These are phyloP conservation scores for Odontophorus gujanensis DNA, from an alignment of 2,113 vertebrate genomes.

Conservation along the genomic window DNA sequence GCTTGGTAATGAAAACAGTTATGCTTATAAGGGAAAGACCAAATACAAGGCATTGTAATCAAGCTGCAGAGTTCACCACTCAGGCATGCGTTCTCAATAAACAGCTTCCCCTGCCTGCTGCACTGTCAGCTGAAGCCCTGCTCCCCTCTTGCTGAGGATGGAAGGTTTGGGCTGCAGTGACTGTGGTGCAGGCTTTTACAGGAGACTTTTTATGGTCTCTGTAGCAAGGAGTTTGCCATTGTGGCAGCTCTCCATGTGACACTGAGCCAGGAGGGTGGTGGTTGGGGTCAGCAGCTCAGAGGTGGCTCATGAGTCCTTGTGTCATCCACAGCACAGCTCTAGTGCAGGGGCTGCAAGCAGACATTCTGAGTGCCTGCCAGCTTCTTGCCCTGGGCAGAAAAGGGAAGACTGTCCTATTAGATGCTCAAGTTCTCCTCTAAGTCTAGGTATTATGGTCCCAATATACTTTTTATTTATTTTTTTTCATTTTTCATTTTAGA, in stretches of 20 bases:
- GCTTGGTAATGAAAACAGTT: background rate
- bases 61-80: background rate
- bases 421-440: background rate
- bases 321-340: background rate
- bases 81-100: background rate
- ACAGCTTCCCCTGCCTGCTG: background rate
- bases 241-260: background rate
- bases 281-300: background rate
- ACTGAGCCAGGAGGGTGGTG: accelerated
- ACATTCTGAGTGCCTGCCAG: accelerated
- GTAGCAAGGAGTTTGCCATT: background rate
- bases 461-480: background rate
- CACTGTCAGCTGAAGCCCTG: background rate
- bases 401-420: background rate
- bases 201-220: background rate
- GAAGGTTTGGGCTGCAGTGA: background rate
- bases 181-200: background rate
- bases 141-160: background rate
- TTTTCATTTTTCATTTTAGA: accelerated
- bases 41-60: background rate
- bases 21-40: background rate
- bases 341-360: too few relatives aligned
- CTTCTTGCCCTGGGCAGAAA: background rate
- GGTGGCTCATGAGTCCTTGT: background rate
- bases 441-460: background rate